phyloP scores from a whole-genome alignment of 2,113 vertebrate species.

The Tretioscincus oriximinensis region DNA sequence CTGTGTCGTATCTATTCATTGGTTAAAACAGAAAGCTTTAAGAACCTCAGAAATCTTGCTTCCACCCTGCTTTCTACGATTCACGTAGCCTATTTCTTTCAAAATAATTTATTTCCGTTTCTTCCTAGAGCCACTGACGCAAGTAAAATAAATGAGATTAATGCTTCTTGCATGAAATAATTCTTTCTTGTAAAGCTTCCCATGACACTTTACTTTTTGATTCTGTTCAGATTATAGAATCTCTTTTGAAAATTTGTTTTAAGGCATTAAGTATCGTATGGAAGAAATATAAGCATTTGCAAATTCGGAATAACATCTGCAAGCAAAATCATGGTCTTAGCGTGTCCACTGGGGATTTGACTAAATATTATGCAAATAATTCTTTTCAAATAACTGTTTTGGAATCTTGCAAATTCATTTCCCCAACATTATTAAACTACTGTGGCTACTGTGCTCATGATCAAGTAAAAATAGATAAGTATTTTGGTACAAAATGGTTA shows the following conservation, averaged over 20 bases:
- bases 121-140: constrained; percentile 24
- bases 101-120: constrained; percentile 35
- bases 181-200: constrained; percentile 13
- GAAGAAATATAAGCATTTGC: constrained; percentile 42
- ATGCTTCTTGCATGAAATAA: constrained; percentile 13
- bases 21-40: constrained; percentile 5
- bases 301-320: constrained; percentile 51
- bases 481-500: constrained; percentile 40
- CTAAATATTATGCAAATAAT: constrained; percentile 56
- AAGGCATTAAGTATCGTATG: not conserved
- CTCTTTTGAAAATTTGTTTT: constrained; percentile 33
- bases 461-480: constrained; percentile 53
- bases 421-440: constrained; percentile 45
- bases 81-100: not conserved
- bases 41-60: not conserved
- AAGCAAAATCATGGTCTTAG: constrained; percentile 43
- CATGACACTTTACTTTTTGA: constrained; percentile 28
- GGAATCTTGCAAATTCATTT: constrained; percentile 57
- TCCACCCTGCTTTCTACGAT: not conserved
- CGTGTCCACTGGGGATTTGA: constrained; percentile 50
- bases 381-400: constrained; percentile 47
- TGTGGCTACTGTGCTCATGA: constrained; percentile 43
- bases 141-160: constrained; percentile 36
- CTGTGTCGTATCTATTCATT: not conserved
- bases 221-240: constrained; percentile 25